These are phyloP conservation scores for Pseudolaguvia tuberculata DNA, from an alignment of 2,113 vertebrate species.

Conservation along the genomic window DNA sequence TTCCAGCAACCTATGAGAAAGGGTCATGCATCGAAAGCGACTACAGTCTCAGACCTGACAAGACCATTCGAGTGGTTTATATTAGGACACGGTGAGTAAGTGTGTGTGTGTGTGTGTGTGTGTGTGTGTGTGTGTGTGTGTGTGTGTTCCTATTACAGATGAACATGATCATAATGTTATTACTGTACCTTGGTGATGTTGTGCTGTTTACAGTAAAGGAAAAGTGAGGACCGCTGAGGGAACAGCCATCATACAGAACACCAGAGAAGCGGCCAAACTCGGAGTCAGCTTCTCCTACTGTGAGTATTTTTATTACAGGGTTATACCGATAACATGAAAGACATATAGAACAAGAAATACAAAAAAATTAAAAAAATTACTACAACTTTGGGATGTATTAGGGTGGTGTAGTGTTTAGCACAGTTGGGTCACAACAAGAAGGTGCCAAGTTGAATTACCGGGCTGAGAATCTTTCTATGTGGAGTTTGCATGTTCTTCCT, in stretches of 20 bases:
- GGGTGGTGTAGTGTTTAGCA: too few species aligned
- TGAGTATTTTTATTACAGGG: slow-evolving; percentile 63
- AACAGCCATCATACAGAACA: slow-evolving; percentile 67
- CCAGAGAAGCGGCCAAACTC: slow-evolving; percentile 72
- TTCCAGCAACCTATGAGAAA: slow-evolving; percentile 59
- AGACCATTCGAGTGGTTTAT: slow-evolving; percentile 61
- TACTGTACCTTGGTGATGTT: not conserved
- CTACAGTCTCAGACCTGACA: slow-evolving; percentile 56
- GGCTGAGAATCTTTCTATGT: too few species aligned
- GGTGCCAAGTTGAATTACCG: too few species aligned
- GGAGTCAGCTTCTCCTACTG: slow-evolving; percentile 80
- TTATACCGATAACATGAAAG: too few species aligned
- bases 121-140: too few species aligned
- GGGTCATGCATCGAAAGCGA: slow-evolving; percentile 69
- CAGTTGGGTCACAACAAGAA: too few species aligned
- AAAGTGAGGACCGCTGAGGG: slow-evolving; percentile 67
- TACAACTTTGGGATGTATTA: too few species aligned
- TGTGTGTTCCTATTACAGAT: too few species aligned
- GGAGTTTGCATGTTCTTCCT: too few species aligned
- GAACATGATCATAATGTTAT: too few species aligned
- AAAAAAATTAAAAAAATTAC: too few species aligned
- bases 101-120: not conserved
- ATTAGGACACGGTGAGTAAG: slow-evolving; percentile 39
- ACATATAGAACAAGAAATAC: too few species aligned
- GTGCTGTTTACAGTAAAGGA: slow-evolving; percentile 60